phyloP scores from a whole-genome alignment of 2,113 vertebrate species.

The Calidris pugnax region DNA sequence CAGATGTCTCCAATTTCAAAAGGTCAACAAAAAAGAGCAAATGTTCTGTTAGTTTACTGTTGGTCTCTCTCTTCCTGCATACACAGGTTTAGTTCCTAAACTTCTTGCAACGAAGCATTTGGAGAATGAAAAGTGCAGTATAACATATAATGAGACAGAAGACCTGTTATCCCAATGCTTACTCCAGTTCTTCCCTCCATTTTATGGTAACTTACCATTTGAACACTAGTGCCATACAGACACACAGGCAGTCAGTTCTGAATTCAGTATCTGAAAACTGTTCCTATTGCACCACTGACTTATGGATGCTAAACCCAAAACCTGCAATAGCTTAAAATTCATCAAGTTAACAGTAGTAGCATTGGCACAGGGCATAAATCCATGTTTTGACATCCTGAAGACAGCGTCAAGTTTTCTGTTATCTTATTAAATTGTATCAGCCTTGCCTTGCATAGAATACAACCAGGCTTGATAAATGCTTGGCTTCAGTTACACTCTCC shows the following conservation, averaged over 20 bases:
- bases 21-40: background rate
- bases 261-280: background rate
- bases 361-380: slow-evolving; percentile 1
- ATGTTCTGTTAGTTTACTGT: background rate
- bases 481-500: slow-evolving; percentile 30
- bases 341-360: slow-evolving; percentile 7
- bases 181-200: background rate
- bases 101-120: background rate
- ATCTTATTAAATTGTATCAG: slow-evolving; percentile 56
- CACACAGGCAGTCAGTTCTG: background rate
- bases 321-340: slow-evolving; percentile 13
- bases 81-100: background rate
- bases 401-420: slow-evolving; percentile 49
- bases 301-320: background rate
- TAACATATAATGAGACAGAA: background rate
- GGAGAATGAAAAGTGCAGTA: background rate
- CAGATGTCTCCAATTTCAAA: background rate
- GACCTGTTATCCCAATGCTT: background rate
- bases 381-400: slow-evolving; percentile 42
- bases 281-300: background rate
- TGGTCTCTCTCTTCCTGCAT: background rate
- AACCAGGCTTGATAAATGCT: slow-evolving; percentile 52
- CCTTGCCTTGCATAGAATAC: slow-evolving; percentile 16
- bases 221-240: background rate
- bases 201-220: background rate